Evolutionary conservation across 2,113 vertebrate species (phyloP).

Genomic region (Microcebus jonahi): DNA sequence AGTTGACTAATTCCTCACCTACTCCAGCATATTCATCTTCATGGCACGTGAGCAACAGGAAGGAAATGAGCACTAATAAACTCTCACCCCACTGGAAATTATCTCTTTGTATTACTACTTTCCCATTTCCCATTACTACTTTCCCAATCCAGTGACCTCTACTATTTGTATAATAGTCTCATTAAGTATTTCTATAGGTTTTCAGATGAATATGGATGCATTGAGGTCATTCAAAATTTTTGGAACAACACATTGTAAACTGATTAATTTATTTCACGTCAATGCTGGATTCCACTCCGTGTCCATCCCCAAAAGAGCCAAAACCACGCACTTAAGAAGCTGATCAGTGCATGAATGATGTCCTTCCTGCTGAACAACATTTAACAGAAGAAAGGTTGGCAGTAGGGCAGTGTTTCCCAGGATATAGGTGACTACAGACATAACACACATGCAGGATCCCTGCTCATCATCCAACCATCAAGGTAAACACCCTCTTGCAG

Average conservation of each 20-base stretch:
- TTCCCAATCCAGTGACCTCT: background rate
- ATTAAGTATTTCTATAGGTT: background rate
- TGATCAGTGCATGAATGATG: background rate
- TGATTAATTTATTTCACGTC: background rate
- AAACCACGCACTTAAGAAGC: background rate
- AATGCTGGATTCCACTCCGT: background rate
- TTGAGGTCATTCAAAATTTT: background rate
- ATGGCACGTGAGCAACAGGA: background rate
- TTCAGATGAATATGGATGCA: background rate
- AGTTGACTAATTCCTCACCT: background rate
- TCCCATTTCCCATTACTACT: background rate
- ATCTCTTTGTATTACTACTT: background rate
- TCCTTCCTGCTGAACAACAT: background rate
- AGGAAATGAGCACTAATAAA: background rate
- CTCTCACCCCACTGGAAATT: background rate
- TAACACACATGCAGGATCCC: background rate
- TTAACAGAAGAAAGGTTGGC: background rate
- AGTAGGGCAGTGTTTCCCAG: background rate
- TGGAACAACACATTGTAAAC: background rate
- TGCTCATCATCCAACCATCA: background rate
- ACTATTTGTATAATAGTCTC: background rate
- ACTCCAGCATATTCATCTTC: background rate
- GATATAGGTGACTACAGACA: background rate
- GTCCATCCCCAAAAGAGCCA: background rate
- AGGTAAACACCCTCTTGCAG: background rate